Conservation (phyloP, 2,888 invertebrate genomes). For the Xylocampa areola region DNA sequence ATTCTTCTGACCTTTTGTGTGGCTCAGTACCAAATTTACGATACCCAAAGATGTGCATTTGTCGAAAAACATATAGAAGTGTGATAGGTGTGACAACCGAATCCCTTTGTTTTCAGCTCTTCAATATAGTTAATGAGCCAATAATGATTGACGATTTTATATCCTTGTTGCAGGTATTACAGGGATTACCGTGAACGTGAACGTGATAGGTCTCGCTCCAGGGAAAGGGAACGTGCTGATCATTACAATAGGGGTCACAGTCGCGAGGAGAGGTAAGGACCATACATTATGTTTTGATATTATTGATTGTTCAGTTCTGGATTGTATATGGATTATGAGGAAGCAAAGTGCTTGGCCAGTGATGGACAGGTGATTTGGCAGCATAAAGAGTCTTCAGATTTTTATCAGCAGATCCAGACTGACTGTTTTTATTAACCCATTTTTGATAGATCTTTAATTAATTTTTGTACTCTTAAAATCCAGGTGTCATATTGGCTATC, state of each 20-base stretch:
- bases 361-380: too few species aligned
- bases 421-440: too few species aligned
- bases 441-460: too few species aligned
- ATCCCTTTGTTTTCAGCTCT: background rate
- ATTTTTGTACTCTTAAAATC: too few species aligned
- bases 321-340: too few species aligned
- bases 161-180: conserved; percentile 83
- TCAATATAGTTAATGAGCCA: background rate
- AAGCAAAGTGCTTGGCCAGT: too few species aligned
- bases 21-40: too few species aligned
- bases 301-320: background rate
- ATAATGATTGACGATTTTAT: conserved; percentile 10
- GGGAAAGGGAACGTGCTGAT: conserved; percentile 92
- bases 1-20: background rate
- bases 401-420: too few species aligned
- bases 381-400: too few species aligned
- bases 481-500: too few species aligned
- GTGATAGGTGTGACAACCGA: conserved; percentile 15
- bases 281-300: background rate
- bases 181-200: conserved; percentile 91
- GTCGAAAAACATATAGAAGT: too few species aligned
- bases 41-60: too few species aligned
- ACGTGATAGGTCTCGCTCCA: conserved; percentile 94
- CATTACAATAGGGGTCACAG: conserved; percentile 94
- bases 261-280: conserved; percentile 92